A percentile compares a stretch with the other conserved stretches of the same genome.
phyloP scores from a whole-genome alignment of 2,888 invertebrate genomes.

The Erebia aethiops region DNA sequence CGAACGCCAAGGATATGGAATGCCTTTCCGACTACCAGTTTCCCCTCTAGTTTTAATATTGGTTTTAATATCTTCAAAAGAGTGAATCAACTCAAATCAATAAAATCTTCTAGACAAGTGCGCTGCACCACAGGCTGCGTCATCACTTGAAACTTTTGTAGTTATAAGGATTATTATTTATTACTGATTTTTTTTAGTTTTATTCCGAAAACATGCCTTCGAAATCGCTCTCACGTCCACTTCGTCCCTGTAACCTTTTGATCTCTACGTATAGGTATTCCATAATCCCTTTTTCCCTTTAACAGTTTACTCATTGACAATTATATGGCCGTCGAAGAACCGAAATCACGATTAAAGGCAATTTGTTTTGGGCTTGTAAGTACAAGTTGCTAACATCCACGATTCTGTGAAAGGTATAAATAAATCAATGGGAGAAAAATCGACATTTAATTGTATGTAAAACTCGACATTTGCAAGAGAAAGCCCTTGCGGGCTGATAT shows the following conservation, averaged over 20 bases:
- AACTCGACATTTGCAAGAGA: slow-evolving; percentile 60
- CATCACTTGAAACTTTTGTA: too few relatives aligned
- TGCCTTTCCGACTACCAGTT: too few relatives aligned
- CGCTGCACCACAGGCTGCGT: too few relatives aligned
- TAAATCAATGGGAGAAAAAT: slow-evolving; percentile 44
- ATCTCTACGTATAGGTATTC: not conserved
- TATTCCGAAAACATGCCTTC: too few relatives aligned
- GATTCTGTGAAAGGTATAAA: slow-evolving; percentile 24
- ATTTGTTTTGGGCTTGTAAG: slow-evolving; percentile 30
- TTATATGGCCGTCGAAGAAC: slow-evolving; percentile 1
- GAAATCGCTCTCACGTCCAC: too few relatives aligned
- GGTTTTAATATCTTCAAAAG: too few relatives aligned
- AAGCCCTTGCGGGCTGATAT: slow-evolving; percentile 44
- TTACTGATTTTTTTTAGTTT: too few relatives aligned
- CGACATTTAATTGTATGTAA: slow-evolving; percentile 64
- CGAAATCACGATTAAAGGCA: slow-evolving; percentile 20
- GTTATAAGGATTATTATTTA: too few relatives aligned
- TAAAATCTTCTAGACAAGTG: too few relatives aligned
- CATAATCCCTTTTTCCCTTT: slow-evolving; percentile 9
- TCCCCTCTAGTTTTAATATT: too few relatives aligned
- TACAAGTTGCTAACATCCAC: slow-evolving; percentile 16
- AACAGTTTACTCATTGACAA: not conserved
- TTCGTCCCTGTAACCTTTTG: not conserved
- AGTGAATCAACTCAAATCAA: too few relatives aligned
- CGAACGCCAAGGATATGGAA: too few relatives aligned